phyloP scores from a whole-genome alignment of 2,113 vertebrate species.

The Reinhardtius hippoglossoides region DNA sequence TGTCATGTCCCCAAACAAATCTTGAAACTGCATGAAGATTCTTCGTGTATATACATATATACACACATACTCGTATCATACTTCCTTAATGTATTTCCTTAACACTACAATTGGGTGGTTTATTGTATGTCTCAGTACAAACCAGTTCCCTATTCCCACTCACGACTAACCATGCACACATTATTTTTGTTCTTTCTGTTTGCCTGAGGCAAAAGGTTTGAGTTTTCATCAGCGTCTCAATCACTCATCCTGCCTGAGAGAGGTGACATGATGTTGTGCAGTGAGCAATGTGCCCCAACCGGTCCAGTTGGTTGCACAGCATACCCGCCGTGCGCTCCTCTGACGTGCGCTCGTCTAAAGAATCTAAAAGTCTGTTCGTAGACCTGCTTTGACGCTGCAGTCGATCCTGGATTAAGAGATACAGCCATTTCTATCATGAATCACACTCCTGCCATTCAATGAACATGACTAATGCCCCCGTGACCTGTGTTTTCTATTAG shows the following conservation, averaged over 20 bases:
- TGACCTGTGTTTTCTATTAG: slow-evolving; percentile 3
- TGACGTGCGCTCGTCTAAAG: slow-evolving; percentile 7
- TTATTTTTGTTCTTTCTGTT: too few species aligned
- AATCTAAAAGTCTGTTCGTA: slow-evolving; percentile 2
- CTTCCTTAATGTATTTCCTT: too few species aligned
- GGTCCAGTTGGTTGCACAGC: slow-evolving; percentile 58
- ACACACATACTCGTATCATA: too few species aligned
- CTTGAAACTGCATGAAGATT: too few species aligned
- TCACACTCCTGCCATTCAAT: background rate
- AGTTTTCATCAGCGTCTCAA: slow-evolving; percentile 10
- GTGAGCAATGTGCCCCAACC: slow-evolving; percentile 63
- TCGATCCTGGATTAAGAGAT: background rate
- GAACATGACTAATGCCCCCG: slow-evolving; percentile 23
- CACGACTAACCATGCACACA: too few species aligned
- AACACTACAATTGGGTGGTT: too few species aligned
- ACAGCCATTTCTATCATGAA: slow-evolving; percentile 4
- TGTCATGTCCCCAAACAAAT: too few species aligned
- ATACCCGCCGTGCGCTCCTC: slow-evolving; percentile 47
- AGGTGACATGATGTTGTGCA: slow-evolving; percentile 42
- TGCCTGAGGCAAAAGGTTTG: slow-evolving; percentile 30
- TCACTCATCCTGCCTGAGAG: slow-evolving; percentile 7
- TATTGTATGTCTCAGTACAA: too few species aligned
- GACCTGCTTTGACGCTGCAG: background rate
- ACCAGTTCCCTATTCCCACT: too few species aligned
- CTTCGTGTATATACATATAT: too few species aligned